Conservation (phyloP, 2,113 vertebrate species). For the Herpetotheres cachinnans region DNA sequence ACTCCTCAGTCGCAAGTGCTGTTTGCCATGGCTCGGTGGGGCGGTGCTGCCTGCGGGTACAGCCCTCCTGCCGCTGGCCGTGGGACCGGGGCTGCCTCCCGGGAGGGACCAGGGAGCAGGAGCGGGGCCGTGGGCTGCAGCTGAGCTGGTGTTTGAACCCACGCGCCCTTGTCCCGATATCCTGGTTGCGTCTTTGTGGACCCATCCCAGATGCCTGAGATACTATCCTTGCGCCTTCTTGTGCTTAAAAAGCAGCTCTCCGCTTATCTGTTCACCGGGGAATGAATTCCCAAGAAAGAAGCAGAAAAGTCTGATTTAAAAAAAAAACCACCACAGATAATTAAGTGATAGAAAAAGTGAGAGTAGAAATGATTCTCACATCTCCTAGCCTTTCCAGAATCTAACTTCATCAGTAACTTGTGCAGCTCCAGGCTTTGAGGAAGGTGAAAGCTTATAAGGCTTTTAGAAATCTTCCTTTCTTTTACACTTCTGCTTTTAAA, state of each 20-base stretch:
- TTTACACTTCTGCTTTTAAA: background rate
- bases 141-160: background rate
- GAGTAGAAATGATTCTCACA: background rate
- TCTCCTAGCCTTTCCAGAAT: background rate
- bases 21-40: rapidly evolving
- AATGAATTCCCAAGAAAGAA: background rate
- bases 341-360: background rate
- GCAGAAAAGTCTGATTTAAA: background rate
- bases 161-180: rapidly evolving
- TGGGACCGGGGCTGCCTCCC: background rate
- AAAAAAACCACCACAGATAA: background rate
- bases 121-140: rapidly evolving
- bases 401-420: background rate
- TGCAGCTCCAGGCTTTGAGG: background rate
- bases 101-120: rapidly evolving
- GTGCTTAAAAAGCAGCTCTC: background rate
- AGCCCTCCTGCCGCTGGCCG: background rate
- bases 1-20: background rate
- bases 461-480: background rate
- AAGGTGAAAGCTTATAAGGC: background rate
- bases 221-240: rapidly evolving
- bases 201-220: background rate
- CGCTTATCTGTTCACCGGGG: rapidly evolving
- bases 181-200: background rate
- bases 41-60: rapidly evolving